These are phyloP conservation scores for Linnaemya vulpina DNA, from an alignment of 2,888 invertebrate species.

Conservation along the genomic window DNA sequence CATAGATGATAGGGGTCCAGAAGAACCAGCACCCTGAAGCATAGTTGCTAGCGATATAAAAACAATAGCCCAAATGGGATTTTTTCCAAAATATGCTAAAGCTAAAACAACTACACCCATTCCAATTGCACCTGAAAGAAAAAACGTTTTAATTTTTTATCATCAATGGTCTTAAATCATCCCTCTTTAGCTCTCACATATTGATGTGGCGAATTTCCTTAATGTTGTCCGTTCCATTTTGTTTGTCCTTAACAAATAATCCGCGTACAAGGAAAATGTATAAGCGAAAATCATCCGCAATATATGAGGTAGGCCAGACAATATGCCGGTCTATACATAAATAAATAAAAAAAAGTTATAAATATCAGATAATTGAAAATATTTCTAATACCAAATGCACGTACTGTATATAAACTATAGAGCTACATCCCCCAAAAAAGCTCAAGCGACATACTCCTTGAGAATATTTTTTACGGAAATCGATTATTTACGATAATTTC, in stretches of 20 bases:
- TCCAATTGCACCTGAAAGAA: conserved; percentile 84
- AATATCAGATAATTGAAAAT: neutral
- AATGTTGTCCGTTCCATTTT: conserved; percentile 86
- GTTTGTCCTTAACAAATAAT: conserved; percentile 85
- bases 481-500: too few species aligned
- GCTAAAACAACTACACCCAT: conserved; percentile 86
- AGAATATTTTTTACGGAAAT: too few species aligned
- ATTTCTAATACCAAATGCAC: neutral
- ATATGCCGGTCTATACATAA: conserved; percentile 83
- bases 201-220: conserved; percentile 86
- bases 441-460: too few species aligned
- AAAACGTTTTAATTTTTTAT: neutral
- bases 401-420: too few species aligned
- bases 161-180: neutral
- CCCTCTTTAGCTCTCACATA: conserved; percentile 83
- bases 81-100: conserved; percentile 86
- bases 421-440: too few species aligned
- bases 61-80: conserved; percentile 85
- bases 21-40: conserved; percentile 87
- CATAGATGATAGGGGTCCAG: conserved; percentile 87
- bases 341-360: neutral
- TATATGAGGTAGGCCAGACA: conserved; percentile 87
- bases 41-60: conserved; percentile 86
- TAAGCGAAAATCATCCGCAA: conserved; percentile 86
- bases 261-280: conserved; percentile 85